Evolutionary conservation across 2,797 vertebrate genomes (phyloP), one percentile per base, ranked within the genome.

Genomic region (Myripristis jacobus): DNA sequence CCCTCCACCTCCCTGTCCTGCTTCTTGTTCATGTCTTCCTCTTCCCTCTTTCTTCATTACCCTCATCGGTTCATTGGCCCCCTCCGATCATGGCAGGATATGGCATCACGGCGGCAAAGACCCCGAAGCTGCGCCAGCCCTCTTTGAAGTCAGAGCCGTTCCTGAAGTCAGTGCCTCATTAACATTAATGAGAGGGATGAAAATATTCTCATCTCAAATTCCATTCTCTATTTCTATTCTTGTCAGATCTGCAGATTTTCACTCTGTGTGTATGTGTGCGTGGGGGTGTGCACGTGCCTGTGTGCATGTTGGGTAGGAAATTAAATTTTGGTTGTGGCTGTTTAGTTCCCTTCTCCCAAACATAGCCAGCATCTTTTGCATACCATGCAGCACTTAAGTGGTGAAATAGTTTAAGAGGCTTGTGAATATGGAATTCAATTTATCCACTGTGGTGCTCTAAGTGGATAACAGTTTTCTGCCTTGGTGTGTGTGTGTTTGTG

Each of bases 101-200:
- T 87, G 84, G 83, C 67, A 72, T 87, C 80, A 82, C 22, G 21
- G 53, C 24, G 2, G 31, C 2, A 27, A 71, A 56, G 52, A 64
- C 81, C 68, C 77, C 10, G 21, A 59, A 82, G 79, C 71, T 48
- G 46, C 52, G 71, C 62, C 27, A 34, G 46, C 81, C 63, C 66
- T 62, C 82, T 88, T 85, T 89, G 83, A 88, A 87, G 85, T 86
- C 78, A 27, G 61, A 62, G 48, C 22, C 18, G 1, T 72, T 80
- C 31, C 6, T 59, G 63, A 66, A 79, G 59, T 82, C 48, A 0
- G 64, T 76, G 59, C 31, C 57, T 87, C 79, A 87, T 89, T 88
- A 87, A 80, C 77, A 83, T 90, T 89, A 87, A 90, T 87, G 78
- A 86, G 68, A 70, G 46, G 59, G 80, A 84, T 81, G 69, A 69